Conservation (phyloP, 2,888 invertebrate genomes). For the Cephus pulcher region DNA sequence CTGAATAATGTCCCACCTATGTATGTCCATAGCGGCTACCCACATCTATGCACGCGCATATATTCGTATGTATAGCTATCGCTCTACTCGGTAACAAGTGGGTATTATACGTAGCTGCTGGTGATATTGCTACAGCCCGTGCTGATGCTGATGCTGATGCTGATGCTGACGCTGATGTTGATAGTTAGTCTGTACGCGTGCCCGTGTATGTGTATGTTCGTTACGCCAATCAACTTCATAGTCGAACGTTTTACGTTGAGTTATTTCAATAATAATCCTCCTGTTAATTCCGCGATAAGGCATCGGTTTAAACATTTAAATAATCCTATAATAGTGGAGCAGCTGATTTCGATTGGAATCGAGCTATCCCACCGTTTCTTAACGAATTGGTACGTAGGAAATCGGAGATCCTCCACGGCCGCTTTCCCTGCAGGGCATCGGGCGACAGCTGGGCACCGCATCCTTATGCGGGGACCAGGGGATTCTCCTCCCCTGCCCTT, state of each 20-base stretch:
- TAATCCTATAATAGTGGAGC: background rate
- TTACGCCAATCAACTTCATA: background rate
- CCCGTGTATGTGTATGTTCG: background rate
- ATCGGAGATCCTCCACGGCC: too few relatives aligned
- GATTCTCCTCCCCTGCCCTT: too few relatives aligned
- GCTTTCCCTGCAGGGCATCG: too few relatives aligned
- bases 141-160: slow-evolving; percentile 16
- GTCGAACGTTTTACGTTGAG: background rate
- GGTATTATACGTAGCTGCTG: slow-evolving; percentile 49
- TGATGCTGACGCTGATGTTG: background rate
- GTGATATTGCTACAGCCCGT: slow-evolving; percentile 30
- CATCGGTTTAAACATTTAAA: background rate
- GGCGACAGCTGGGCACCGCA: too few relatives aligned
- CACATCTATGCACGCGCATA: slow-evolving; percentile 12
- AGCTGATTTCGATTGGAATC: background rate
- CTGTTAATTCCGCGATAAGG: background rate
- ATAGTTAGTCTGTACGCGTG: background rate
- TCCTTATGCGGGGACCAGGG: too few relatives aligned
- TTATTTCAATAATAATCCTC: background rate
- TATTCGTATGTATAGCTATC: slow-evolving; percentile 39
- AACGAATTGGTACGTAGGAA: too few relatives aligned
- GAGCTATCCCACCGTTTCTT: too few relatives aligned
- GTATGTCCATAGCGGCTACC: slow-evolving; percentile 18
- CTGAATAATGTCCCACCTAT: slow-evolving; percentile 53
- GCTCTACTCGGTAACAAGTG: slow-evolving; percentile 58